Base-by-base conservation (phyloP, 2,888 invertebrate species). In the Microplitis manilae region DNA sequence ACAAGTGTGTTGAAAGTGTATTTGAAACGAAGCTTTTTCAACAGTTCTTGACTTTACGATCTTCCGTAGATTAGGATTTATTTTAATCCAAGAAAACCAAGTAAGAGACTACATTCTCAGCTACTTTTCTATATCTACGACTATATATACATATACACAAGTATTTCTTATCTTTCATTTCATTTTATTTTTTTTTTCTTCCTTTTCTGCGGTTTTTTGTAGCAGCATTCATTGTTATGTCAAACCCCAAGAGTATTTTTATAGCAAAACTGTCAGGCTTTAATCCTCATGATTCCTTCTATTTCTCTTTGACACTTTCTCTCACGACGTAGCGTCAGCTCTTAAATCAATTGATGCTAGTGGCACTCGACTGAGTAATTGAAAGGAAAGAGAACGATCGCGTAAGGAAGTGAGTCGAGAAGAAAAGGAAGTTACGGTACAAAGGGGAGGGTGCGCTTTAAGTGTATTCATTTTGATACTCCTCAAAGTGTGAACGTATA, bases 61-160 rank as follows among this genome's bases (percentile, higher is more conserved):
- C 83, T 71, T 76, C 59, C 79, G 82, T 81, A 85, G 85, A 87
- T 87, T 85, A 86, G 85, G 85, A 86, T 87, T 86, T 87, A 87
- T 86, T 86, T 86, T 86, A 86, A 87, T 87, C 84, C 85, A 83
- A 71, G 83, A 83, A 80, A 80, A 84, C 78, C 82, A 81, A 65
- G 13, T 65, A 30, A 30, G n/a, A 62, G 20, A 62, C 20, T 62
- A 62, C 67, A 59, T 30, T 61, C 39, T 39, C 17, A 67, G 67
- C 30, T 30, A 67, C 6, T 67, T 67, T 67, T 67, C 7, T 13
- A 39, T 9, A n/a, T 7, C 41, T 69, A 20, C 59, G 30, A n/a
- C 41, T 61, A 50, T 15, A 38, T 17, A 15, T 50, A 50, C 13
- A 8, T 50, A 9, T 50, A 50, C 50, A 50, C 8, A 13, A 50